phyloP scores from a whole-genome alignment of 2,888 invertebrate species.

The Ecdyonurus torrentis region DNA sequence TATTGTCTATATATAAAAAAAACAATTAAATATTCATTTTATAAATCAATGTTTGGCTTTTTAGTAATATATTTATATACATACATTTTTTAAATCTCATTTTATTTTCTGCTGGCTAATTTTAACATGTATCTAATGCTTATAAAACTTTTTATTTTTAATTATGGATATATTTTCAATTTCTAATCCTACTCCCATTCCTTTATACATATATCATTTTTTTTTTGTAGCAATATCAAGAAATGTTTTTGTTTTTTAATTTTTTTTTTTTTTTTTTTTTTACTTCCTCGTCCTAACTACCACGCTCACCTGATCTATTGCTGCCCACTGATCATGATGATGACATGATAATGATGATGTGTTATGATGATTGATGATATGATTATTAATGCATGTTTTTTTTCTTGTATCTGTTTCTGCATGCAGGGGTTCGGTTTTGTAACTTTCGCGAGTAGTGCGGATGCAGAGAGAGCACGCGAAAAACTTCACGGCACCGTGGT shows the following conservation, averaged over 20 bases:
- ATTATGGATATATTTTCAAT: too few species aligned
- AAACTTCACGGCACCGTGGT: slow-evolving; percentile 99
- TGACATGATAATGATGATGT: not conserved
- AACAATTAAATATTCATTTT: too few species aligned
- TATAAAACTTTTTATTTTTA: too few species aligned
- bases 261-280: not conserved
- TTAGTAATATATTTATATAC: too few species aligned
- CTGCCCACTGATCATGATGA: not conserved
- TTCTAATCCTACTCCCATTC: not conserved
- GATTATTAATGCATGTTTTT: slow-evolving; percentile 69
- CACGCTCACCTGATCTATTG: not conserved
- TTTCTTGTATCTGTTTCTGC: slow-evolving; percentile 34
- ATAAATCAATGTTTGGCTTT: too few species aligned
- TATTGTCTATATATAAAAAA: too few species aligned
- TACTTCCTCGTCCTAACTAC: not conserved
- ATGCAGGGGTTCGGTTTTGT: slow-evolving; percentile 99
- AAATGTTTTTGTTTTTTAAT: not conserved
- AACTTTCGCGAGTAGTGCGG: slow-evolving; percentile 99
- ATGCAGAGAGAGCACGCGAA: slow-evolving; percentile 99
- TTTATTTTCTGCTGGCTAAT: too few species aligned
- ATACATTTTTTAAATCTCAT: too few species aligned
- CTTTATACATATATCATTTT: not conserved
- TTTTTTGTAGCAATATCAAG: not conserved
- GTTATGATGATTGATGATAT: not conserved
- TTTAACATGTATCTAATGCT: too few species aligned